Base-by-base conservation (phyloP, 2,113 vertebrate genomes). In the Trematomus loennbergii region DNA sequence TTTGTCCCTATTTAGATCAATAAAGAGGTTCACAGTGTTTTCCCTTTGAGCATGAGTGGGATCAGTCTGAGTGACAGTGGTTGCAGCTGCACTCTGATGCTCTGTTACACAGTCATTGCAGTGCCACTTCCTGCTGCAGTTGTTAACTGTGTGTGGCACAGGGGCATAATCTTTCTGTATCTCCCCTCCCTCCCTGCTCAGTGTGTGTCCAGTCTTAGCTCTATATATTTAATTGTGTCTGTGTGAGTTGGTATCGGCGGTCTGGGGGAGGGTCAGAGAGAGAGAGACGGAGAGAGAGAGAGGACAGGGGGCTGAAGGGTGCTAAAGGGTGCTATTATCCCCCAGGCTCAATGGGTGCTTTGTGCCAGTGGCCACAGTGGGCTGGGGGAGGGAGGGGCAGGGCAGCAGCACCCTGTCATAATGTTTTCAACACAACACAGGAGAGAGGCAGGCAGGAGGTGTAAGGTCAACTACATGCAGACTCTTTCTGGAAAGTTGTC, bases 271-370 rank as follows among this genome's bases (percentile, higher is more conserved):
- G 88, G 80, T 85, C 60, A 71, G 2, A 48, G 12, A 15, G 20
- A 57, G 20, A 18, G 13, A n/a, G n/a, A n/a, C n/a, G n/a, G n/a
- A 57, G 70, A n/a, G 45, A n/a, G n/a, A 54, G 71, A 67, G 84
- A 60, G 79, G 45, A 43, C 66, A 16, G 78, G 80, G 83, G 75
- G 81, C 84, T 94, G 91, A 95, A 94, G 91, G 89, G 75, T 71
- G 79, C 92, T 73, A 93, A 95, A 94, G 91, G 89, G 75, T 71
- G 79, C 92, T 73, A 93, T 94, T 95, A 94, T 95, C 85, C 91
- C 69, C 7, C 3, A 11, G 60, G 63, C 88, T 95, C 77, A 95
- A 94, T 94, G 91, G 85, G 55, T 0, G 87, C 92, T 91, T 94
- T 95, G 94, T 95, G 87, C 58, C 18, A 11, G 75, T 65, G 70